phyloP scores from a whole-genome alignment of 2,888 invertebrate species.

The Disparrhopalites patrizii region DNA sequence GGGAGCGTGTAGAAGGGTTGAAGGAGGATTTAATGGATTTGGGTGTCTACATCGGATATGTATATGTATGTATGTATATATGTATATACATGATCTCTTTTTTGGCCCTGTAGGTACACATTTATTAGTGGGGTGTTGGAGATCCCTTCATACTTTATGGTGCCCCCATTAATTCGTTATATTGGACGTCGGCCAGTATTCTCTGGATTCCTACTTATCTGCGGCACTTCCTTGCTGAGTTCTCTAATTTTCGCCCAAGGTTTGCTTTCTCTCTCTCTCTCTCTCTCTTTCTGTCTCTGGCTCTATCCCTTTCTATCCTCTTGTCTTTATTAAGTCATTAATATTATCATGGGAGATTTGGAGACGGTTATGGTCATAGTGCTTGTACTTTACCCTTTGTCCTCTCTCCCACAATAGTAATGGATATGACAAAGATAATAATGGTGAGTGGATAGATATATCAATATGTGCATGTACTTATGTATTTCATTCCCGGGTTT shows the following conservation, averaged over 20 bases:
- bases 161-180: constrained; percentile 41
- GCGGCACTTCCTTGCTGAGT: constrained; percentile 37
- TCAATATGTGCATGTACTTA: too few species aligned
- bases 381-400: too few species aligned
- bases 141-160: constrained; percentile 47
- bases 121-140: constrained; percentile 46
- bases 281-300: too few species aligned
- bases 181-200: constrained; percentile 43
- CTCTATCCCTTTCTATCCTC: too few species aligned
- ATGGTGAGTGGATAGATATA: background rate
- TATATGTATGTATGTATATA: background rate
- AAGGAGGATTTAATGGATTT: too few species aligned
- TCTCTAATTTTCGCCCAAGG: constrained; percentile 40
- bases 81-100: background rate
- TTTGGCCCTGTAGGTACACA: constrained; percentile 33
- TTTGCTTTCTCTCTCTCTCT: too few species aligned
- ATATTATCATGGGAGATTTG: too few species aligned
- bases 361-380: too few species aligned
- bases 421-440: background rate
- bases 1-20: background rate
- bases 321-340: too few species aligned
- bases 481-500: too few species aligned
- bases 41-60: too few species aligned
- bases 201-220: constrained; percentile 41
- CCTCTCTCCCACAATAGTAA: too few species aligned